Evolutionary conservation across 2,113 vertebrate species (phyloP).

Genomic region (Mus spicilegus): DNA sequence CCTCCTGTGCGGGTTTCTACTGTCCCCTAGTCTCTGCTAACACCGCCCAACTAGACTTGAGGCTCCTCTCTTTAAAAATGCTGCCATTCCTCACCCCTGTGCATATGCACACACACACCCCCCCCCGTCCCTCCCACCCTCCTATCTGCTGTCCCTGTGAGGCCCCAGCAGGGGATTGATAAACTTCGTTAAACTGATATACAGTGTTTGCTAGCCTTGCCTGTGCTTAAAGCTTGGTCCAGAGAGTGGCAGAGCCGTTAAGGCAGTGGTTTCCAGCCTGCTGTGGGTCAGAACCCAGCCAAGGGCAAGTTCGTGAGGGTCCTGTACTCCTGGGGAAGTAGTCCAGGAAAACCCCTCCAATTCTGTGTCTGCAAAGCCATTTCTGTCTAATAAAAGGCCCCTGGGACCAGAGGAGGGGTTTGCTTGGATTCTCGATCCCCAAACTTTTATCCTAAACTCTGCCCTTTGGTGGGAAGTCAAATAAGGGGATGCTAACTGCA

Average conservation of each 20-base stretch:
- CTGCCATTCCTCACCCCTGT: not conserved
- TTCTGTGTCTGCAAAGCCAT: not conserved
- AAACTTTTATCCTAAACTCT: constrained; percentile 2
- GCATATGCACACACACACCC: not conserved
- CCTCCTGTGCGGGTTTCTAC: not conserved
- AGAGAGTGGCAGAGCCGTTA: not conserved
- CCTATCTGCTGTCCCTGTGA: not conserved
- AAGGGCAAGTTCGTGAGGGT: not conserved
- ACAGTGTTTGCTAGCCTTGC: not conserved
- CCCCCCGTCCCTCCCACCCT: not conserved
- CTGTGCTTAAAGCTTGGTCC: not conserved
- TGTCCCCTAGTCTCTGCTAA: not conserved
- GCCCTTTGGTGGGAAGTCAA: not conserved
- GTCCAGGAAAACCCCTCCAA: not conserved
- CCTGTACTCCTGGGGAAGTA: not conserved
- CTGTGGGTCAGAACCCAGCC: not conserved
- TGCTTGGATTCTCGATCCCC: not conserved
- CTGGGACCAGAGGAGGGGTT: not conserved
- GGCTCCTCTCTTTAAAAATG: not conserved
- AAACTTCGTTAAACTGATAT: not conserved
- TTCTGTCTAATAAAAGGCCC: not conserved
- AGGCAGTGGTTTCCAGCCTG: not conserved
- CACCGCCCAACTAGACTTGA: not conserved
- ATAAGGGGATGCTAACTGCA: not conserved
- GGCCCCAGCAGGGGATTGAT: not conserved